Percentiles rank a stretch among this genome's conserved stretches.
These are phyloP conservation scores for Crioceris asparagi DNA, from an alignment of 2,888 invertebrate species.

Conservation along the genomic window DNA sequence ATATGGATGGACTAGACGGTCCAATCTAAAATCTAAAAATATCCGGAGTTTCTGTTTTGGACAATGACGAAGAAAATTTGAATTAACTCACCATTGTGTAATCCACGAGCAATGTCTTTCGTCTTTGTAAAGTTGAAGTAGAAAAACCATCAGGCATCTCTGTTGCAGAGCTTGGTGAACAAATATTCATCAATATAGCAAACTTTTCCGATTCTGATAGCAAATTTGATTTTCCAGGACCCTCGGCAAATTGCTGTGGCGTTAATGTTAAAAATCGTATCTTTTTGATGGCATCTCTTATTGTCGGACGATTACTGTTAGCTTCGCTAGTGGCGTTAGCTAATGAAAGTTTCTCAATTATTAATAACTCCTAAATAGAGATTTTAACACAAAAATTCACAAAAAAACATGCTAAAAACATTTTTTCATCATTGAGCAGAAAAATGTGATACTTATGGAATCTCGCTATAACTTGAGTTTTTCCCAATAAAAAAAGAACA, in stretches of 20 bases:
- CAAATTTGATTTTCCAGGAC: slow-evolving; percentile 64
- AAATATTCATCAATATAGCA: slow-evolving; percentile 72
- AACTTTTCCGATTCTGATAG: slow-evolving; percentile 68
- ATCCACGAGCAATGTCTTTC: slow-evolving; percentile 29
- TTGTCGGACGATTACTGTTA: slow-evolving; percentile 30
- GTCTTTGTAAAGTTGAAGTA: slow-evolving; percentile 42
- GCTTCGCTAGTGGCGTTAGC: slow-evolving; percentile 19
- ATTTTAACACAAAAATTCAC: too few relatives aligned
- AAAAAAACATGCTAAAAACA: too few relatives aligned
- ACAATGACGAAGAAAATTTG: too few relatives aligned
- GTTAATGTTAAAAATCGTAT: slow-evolving; percentile 70
- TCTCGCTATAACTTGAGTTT: too few relatives aligned
- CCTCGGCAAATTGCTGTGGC: slow-evolving; percentile 74
- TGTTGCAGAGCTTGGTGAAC: slow-evolving; percentile 55
- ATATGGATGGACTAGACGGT: too few relatives aligned
- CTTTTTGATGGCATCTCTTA: slow-evolving; percentile 55
- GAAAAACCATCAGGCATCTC: slow-evolving; percentile 68
- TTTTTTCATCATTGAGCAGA: too few relatives aligned
- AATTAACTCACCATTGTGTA: background rate
- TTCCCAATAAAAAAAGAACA: too few relatives aligned
- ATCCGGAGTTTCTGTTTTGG: too few relatives aligned
- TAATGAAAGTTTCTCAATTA: slow-evolving; percentile 2
- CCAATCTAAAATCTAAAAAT: too few relatives aligned
- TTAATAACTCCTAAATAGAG: background rate
- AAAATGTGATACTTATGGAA: too few relatives aligned